Evolutionary conservation across 2,797 vertebrate genomes (phyloP).

Genomic region (Halcyon badia): DNA sequence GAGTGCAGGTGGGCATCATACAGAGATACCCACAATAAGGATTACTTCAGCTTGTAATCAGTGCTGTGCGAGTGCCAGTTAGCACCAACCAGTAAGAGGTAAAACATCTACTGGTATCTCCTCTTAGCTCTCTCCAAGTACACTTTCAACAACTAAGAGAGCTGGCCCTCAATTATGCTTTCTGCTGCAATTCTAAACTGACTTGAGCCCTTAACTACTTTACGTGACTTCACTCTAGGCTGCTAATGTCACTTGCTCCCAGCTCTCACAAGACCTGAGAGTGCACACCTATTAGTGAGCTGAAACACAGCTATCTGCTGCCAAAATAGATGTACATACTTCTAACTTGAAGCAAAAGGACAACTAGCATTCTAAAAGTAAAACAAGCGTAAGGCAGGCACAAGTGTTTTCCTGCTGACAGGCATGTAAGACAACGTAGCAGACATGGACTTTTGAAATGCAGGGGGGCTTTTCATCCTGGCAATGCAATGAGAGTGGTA

Average conservation of each 20-base stretch:
- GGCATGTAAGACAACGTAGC: background rate
- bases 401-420: background rate
- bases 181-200: background rate
- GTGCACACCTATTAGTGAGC: rapidly evolving
- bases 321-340: background rate
- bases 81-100: background rate
- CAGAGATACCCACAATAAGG: background rate
- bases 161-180: background rate
- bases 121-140: background rate
- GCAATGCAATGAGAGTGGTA: background rate
- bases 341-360: background rate
- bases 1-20: background rate
- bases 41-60: background rate
- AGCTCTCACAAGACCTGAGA: background rate
- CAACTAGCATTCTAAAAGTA: background rate
- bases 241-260: background rate
- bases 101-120: background rate
- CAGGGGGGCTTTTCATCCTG: background rate
- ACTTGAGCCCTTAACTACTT: background rate
- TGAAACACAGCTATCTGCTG: background rate
- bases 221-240: background rate
- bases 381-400: background rate
- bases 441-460: background rate
- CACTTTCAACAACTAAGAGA: background rate
- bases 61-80: background rate